Percentiles rank a stretch among this genome's conserved stretches.
phyloP scores from a whole-genome alignment of 2,888 invertebrate genomes.

The Nebria salina region DNA sequence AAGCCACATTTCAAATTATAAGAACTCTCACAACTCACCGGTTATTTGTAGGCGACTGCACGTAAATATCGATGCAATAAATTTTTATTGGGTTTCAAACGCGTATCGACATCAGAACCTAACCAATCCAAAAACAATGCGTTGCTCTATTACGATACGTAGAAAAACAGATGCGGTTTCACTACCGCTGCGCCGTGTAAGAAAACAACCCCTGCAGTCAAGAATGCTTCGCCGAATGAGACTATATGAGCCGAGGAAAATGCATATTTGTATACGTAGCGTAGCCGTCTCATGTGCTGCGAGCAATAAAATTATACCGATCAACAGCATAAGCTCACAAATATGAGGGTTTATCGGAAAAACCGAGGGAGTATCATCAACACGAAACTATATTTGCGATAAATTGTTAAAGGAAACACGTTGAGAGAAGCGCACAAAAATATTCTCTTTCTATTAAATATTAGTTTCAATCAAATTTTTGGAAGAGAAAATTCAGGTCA shows the following conservation, averaged over 20 bases:
- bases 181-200: not conserved
- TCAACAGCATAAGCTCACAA: not conserved
- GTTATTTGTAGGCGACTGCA: no score
- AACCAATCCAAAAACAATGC: not conserved
- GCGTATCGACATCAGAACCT: not conserved
- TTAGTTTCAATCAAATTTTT: no score
- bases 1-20: no score
- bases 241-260: constrained; percentile 6
- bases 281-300: not conserved
- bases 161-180: constrained; percentile 42
- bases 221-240: constrained; percentile 17
- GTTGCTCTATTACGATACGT: constrained; percentile 33
- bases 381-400: not conserved
- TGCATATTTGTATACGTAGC: not conserved
- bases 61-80: no score
- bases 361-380: not conserved
- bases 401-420: no score
- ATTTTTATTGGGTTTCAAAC: no score
- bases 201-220: not conserved
- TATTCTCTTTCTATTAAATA: no score
- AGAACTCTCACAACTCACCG: no score
- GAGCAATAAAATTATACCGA: not conserved
- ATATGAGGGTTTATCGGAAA: not conserved
- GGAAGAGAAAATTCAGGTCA: not conserved
- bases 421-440: no score